Conservation (phyloP, 64 coral and sea anemone species). For the Catalaphyllia jardinei region DNA sequence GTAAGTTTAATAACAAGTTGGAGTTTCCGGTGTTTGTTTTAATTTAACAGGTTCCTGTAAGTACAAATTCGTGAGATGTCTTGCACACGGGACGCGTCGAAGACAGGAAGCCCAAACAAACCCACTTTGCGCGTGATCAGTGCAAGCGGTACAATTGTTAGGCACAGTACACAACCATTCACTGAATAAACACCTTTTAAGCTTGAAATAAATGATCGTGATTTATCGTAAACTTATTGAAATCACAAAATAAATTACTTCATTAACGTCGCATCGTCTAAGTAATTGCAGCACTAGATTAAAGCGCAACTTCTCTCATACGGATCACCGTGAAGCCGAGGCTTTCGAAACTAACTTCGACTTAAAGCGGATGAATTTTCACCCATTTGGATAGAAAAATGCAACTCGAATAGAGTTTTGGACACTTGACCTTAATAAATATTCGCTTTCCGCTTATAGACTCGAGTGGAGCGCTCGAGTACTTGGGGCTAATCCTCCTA, state of each 20-base stretch:
- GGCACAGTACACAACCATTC: neutral
- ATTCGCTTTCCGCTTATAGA: neutral
- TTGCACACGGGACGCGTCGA: neutral
- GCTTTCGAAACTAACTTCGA: too few species aligned
- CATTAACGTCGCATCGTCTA: constrained; percentile 1
- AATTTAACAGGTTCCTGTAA: neutral
- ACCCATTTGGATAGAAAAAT: neutral
- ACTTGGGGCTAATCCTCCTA: neutral
- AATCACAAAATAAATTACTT: constrained; percentile 7
- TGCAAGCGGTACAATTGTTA: neutral
- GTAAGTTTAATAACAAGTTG: constrained; percentile 33
- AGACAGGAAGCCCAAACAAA: neutral
- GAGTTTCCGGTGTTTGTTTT: constrained; percentile 34
- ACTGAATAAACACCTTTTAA: constrained; percentile 15
- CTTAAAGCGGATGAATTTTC: neutral
- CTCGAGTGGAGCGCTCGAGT: neutral
- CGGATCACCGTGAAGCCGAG: neutral
- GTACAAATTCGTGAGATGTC: neutral
- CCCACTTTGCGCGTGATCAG: neutral
- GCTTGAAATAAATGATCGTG: constrained; percentile 7
- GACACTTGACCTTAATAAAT: constrained; percentile 12
- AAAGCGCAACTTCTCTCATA: neutral
- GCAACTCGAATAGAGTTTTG: neutral
- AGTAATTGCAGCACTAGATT: neutral
- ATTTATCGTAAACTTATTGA: constrained; percentile 17